These are phyloP conservation scores for Caloenas nicobarica DNA, from an alignment of 2,113 vertebrate species.

Conservation along the genomic window DNA sequence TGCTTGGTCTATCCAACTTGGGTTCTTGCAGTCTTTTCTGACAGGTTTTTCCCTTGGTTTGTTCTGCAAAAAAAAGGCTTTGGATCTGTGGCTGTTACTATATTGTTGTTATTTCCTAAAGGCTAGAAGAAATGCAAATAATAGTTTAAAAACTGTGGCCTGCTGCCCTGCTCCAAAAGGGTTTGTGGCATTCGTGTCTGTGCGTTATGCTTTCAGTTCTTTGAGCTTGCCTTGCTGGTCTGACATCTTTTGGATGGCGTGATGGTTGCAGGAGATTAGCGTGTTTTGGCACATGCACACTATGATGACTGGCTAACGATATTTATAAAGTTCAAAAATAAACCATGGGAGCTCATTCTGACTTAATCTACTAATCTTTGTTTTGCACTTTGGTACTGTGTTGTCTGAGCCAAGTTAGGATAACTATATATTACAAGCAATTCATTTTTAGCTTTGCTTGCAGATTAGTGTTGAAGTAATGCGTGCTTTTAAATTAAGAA, in stretches of 20 bases:
- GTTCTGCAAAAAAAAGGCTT: background rate
- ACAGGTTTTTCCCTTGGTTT: background rate
- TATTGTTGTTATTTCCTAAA: background rate
- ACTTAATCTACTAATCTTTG: constrained; percentile 62
- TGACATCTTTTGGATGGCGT: constrained; percentile 24
- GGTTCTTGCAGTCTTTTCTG: background rate
- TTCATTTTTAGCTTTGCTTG: constrained; percentile 60
- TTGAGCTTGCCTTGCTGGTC: background rate
- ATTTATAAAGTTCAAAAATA: constrained; percentile 57
- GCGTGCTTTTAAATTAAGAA: constrained; percentile 26
- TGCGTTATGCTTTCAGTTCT: background rate
- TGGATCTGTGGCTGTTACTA: background rate
- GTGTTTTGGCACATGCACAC: background rate
- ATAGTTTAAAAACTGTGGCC: background rate
- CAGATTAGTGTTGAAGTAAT: constrained; percentile 10
- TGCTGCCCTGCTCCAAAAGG: background rate
- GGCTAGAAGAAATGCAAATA: background rate
- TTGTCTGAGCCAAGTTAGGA: constrained; percentile 47
- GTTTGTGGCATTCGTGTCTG: background rate
- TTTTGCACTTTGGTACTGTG: constrained; percentile 50
- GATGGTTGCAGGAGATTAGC: constrained; percentile 27
- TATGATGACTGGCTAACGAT: constrained; percentile 47
- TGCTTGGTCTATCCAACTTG: background rate
- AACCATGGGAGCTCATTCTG: constrained; percentile 51
- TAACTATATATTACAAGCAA: constrained; percentile 23